Evolutionary conservation across 1,140 invertebrate genomes (phyloP), one percentile per base, ranked within the genome.

Genomic region (Saccostrea echinata): DNA sequence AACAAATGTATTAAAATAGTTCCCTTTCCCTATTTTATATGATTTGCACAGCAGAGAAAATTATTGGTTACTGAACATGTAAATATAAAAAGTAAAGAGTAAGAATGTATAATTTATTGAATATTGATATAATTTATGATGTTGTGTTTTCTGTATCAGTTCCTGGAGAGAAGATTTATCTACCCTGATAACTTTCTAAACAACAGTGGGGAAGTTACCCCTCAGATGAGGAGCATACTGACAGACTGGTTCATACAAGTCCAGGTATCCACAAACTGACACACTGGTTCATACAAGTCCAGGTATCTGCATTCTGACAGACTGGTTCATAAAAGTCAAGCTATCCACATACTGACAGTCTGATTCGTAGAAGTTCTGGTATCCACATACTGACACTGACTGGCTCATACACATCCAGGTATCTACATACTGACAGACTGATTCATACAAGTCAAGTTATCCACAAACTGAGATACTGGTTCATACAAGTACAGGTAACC

Each of bases 261-360:
- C 18, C 93, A 94, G 92, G 94, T 94, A 87, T 86, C 83, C 43
- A 6, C 33, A 91, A 94, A 16, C 91, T 95, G 1, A 90, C 94
- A 21, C 93, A 94, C 81, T 95, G 94, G 94, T 89, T 95, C 18
- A 92, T 94, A 18, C 92, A 94, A 87, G 93, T 95, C n/a, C 93
- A 94, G 92, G 94, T 94, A 87, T 86, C 83, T 9, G 9, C 35
- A 91, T 94, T 13, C 90, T 95, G 0, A 90, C 94, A 21, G 93
- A 94, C 81, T 94, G 94, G 94, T 89, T 95, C 18, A 92, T 94
- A 16, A 92, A 94, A 87, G 93, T 95, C n/a, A 93, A 94, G 92
- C 93, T 94, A 86, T 86, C 83, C 9, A 43, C 51, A 91, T 94
- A 16, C 91, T 95, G 1, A 90, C 94, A 21, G 93, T 94, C 81